Evolutionary conservation across 2,797 vertebrate species (phyloP).

Genomic region (Iguana delicatissima): DNA sequence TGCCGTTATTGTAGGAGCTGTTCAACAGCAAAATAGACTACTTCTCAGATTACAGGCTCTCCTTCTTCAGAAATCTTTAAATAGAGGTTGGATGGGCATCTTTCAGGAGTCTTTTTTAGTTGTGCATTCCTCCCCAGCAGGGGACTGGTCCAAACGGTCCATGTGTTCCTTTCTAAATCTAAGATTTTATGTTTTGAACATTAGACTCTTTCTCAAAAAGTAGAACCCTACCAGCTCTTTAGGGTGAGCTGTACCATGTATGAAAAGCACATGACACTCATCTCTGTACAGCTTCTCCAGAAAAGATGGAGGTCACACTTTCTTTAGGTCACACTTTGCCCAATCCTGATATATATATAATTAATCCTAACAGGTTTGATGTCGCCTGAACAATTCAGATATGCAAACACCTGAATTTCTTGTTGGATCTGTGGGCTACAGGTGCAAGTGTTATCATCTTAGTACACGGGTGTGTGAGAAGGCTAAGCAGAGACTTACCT

Average conservation of each 20-base stretch:
- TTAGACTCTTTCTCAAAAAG: too few relatives aligned
- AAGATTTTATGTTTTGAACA: too few relatives aligned
- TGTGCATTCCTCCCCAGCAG: too few relatives aligned
- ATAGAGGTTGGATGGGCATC: too few relatives aligned
- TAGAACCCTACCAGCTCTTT: too few relatives aligned
- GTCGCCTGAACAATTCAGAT: neutral
- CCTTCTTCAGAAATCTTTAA: neutral
- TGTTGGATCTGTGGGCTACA: neutral
- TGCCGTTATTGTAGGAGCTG: neutral
- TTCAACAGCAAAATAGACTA: neutral
- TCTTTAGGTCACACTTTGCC: neutral
- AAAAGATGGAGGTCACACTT: neutral
- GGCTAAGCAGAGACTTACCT: conserved; percentile 8
- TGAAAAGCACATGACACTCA: neutral
- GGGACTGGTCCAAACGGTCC: too few relatives aligned
- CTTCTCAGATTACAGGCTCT: neutral
- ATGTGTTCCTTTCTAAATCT: too few relatives aligned
- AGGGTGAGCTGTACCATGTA: too few relatives aligned
- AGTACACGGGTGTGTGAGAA: neutral
- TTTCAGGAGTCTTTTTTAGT: too few relatives aligned
- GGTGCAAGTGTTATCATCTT: neutral
- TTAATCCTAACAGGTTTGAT: neutral
- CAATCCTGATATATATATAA: neutral
- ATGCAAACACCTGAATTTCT: neutral
- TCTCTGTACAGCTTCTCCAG: neutral